Base-by-base conservation (phyloP, 2,797 vertebrate species). In the Jordanella pulchra region DNA sequence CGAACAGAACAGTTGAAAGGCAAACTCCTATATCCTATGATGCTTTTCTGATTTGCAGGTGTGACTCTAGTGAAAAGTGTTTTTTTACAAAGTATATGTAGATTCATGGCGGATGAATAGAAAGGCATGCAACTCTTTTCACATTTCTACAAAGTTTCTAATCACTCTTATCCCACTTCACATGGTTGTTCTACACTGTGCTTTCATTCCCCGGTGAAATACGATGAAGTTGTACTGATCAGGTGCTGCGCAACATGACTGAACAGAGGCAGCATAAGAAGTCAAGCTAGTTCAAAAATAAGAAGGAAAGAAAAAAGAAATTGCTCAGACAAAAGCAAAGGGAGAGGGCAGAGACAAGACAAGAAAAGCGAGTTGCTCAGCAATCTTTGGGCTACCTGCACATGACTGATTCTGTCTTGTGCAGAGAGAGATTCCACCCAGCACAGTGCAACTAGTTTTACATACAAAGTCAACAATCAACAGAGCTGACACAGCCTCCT, bases 401-500 rank as follows among this genome's bases (percentile, higher is more conserved):
- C n/a, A 65, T 51, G n/a, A 21, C 15, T 0, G 28, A 61, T 63
- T 67, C 15, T 56, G 63, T 35, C 66, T 17, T 58, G 30, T 60
- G 51, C 68, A 56, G 27, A 68, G 6, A 55, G 35, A 53, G 71
- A 73, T 72, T 78, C 84, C 80, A 82, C 76, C n/a, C 54, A n/a
- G 55, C 64, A 64, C 1, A 70, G 44, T 35, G 74, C 76, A 69
- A 65, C 73, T 18, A 44, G 63, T 73, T 71, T 84, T 0, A 82
- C 25, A 67, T 50, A 67, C 66, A 66, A 71, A 80, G 75, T 75
- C 79, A 85, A 79, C 72, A 84, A 72, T 61, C 27, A 11, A 28
- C 15, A 45, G n/a, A 66, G 60, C 79, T 81, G 72, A 86, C 25
- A 47, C 72, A 73, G 45, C 67, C 77, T 66, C 82, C 83, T 55